Percentiles rank a stretch among this genome's conserved stretches.
Conservation (phyloP, 2,888 invertebrate genomes). For the Polia nebulosa region DNA sequence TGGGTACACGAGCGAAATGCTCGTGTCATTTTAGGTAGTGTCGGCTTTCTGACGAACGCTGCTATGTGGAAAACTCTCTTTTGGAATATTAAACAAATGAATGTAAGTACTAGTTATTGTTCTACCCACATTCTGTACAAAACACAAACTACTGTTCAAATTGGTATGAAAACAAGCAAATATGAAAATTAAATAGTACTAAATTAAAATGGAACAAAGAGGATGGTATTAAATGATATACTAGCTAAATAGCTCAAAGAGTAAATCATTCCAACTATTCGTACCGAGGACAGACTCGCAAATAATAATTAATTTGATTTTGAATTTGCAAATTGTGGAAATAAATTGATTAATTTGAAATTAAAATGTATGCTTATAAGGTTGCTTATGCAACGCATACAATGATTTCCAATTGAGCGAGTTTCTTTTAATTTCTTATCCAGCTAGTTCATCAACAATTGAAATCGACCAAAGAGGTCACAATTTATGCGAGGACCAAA, state of each 20-base stretch:
- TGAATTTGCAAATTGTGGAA: conserved; percentile 3
- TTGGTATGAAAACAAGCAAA: conserved; percentile 7
- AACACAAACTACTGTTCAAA: conserved; percentile 5
- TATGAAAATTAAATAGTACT: conserved; percentile 24
- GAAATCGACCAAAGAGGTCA: conserved; percentile 76
- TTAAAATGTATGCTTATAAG: neutral
- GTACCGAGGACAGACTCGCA: neutral
- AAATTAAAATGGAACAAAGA: conserved; percentile 20
- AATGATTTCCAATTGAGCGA: conserved; percentile 28
- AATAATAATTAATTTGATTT: conserved; percentile 8
- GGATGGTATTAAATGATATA: conserved; percentile 22
- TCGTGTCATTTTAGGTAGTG: conserved; percentile 6
- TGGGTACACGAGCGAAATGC: conserved; percentile 13
- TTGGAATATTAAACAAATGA: neutral
- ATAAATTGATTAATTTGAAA: conserved; percentile 5
- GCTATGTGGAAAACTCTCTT: neutral
- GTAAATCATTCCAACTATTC: conserved; percentile 29
- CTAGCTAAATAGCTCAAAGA: conserved; percentile 22
- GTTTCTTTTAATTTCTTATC: conserved; percentile 60
- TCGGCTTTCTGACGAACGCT: conserved; percentile 16
- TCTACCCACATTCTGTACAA: neutral
- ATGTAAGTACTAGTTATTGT: neutral
- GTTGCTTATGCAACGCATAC: neutral
- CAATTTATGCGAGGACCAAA: conserved; percentile 77
- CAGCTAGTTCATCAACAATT: conserved; percentile 76